phyloP scores from a whole-genome alignment of 1,140 invertebrate species.

The Zophobas morio region DNA sequence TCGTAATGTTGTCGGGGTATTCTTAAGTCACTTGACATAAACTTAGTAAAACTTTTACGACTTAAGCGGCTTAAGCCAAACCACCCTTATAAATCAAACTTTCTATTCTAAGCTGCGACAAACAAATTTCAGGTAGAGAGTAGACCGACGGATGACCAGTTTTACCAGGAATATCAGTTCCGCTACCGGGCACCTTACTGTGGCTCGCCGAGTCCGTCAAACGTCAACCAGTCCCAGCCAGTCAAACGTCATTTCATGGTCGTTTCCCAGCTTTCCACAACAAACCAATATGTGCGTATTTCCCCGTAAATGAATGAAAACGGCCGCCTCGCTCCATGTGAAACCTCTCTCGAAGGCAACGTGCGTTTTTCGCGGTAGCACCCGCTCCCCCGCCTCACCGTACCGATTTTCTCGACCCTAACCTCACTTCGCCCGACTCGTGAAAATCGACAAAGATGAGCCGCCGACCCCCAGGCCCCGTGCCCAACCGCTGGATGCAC shows the following conservation, averaged over 20 bases:
- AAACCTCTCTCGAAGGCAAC: background rate
- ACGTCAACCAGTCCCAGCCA: too few relatives aligned
- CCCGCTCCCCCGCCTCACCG: background rate
- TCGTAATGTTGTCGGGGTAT: too few relatives aligned
- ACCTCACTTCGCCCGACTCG: background rate
- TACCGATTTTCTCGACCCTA: background rate
- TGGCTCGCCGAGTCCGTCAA: too few relatives aligned
- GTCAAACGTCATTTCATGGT: background rate
- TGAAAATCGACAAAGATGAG: constrained; percentile 26
- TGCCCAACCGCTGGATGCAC: constrained; percentile 92
- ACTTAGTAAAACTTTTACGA: too few relatives aligned
- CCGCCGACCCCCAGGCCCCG: constrained; percentile 69
- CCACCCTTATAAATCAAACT: too few relatives aligned
- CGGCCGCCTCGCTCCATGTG: background rate
- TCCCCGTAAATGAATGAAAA: background rate
- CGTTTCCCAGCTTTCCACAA: background rate
- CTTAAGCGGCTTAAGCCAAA: too few relatives aligned
- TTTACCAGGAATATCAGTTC: too few relatives aligned
- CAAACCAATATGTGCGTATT: constrained; percentile 22
- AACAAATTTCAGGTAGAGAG: too few relatives aligned
- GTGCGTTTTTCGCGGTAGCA: background rate
- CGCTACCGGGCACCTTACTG: too few relatives aligned
- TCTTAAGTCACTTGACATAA: too few relatives aligned
- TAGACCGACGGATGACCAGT: too few relatives aligned
- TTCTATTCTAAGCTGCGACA: too few relatives aligned